These are phyloP conservation scores for Uloborus plumipes DNA, from an alignment of 2,888 invertebrate genomes.

Conservation along the genomic window DNA sequence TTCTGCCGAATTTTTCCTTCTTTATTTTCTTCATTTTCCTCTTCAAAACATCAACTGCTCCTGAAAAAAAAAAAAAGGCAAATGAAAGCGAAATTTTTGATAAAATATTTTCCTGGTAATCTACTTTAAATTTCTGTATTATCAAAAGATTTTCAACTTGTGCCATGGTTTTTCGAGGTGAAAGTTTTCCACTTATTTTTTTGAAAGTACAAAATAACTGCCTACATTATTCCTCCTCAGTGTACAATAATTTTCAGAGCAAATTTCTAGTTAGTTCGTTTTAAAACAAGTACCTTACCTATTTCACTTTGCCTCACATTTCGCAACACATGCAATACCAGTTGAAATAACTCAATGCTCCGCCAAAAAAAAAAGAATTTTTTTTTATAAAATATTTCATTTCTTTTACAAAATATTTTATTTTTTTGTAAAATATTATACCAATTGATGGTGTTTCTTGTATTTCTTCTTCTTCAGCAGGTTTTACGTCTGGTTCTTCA, in stretches of 20 bases:
- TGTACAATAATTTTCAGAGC: too few species aligned
- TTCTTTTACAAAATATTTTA: too few species aligned
- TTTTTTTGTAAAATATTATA: not conserved
- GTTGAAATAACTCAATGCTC: too few species aligned
- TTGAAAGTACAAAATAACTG: too few species aligned
- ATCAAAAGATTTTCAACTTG: not conserved
- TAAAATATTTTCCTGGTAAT: not conserved
- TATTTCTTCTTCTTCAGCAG: not conserved
- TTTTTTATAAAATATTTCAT: too few species aligned
- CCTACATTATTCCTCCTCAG: too few species aligned
- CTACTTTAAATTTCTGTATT: not conserved
- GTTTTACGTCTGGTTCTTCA: not conserved
- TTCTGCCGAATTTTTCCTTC: slow-evolving; percentile 4
- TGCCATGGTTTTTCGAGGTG: too few species aligned
- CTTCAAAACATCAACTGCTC: slow-evolving; percentile 8
- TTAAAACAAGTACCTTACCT: too few species aligned
- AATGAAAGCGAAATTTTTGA: not conserved
- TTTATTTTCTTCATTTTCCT: slow-evolving; percentile 20
- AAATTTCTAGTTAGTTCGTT: too few species aligned
- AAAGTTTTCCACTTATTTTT: too few species aligned
- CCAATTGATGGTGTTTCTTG: not conserved
- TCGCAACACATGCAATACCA: too few species aligned
- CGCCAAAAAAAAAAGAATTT: not conserved
- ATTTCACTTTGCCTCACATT: too few species aligned
- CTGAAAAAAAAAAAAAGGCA: not conserved